These are phyloP conservation scores for Sarotherodon lohbergeri DNA, from an alignment of 2,113 vertebrate species.

Conservation along the genomic window DNA sequence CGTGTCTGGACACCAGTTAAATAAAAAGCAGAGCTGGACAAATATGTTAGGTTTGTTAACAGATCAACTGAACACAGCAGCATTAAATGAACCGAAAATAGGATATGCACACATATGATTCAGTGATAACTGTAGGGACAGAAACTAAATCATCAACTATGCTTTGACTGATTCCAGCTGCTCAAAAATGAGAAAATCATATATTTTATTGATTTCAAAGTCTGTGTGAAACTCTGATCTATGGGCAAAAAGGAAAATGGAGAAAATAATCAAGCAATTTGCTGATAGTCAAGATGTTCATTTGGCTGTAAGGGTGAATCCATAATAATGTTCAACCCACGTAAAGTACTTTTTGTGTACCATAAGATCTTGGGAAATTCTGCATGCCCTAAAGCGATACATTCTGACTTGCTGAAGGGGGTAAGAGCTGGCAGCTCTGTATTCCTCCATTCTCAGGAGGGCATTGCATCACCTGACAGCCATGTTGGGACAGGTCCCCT, in stretches of 20 bases:
- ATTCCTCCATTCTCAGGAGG: background rate
- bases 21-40: background rate
- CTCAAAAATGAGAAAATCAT: background rate
- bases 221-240: background rate
- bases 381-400: background rate
- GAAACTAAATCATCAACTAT: background rate
- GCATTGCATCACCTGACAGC: background rate
- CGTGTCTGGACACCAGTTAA: background rate
- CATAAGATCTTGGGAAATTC: background rate
- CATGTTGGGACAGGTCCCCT: constrained; percentile 23
- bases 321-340: background rate
- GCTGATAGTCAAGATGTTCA: background rate
- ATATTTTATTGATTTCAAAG: background rate
- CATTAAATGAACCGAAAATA: background rate
- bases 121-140: background rate
- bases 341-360: background rate
- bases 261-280: background rate
- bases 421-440: background rate
- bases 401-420: background rate
- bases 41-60: background rate
- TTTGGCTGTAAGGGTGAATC: background rate
- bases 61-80: background rate
- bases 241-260: background rate
- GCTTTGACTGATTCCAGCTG: background rate
- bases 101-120: background rate